Conservation (phyloP, 2,888 invertebrate species). For the Steinernema carpocapsae region DNA sequence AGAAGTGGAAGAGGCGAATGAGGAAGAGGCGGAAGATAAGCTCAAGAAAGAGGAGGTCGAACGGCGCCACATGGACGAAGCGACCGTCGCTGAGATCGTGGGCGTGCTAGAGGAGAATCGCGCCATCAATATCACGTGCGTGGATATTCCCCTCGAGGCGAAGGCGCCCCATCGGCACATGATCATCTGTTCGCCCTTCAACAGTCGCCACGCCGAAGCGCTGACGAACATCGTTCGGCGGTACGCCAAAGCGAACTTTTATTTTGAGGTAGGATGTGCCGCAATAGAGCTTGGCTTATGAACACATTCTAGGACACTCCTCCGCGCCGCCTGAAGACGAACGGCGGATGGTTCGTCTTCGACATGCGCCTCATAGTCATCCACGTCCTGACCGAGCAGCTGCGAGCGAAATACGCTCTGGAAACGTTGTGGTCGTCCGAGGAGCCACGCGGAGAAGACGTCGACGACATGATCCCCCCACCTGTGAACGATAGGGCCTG, state of each 20-base stretch:
- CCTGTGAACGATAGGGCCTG: not conserved
- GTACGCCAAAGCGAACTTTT: conserved; percentile 42
- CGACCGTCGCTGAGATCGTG: conserved; percentile 43
- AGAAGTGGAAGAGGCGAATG: not conserved
- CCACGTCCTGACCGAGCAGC: conserved; percentile 41
- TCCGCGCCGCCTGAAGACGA: conserved; percentile 35
- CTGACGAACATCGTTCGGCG: conserved; percentile 36
- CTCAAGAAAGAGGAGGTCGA: conserved; percentile 28
- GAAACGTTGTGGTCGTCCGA: conserved; percentile 33
- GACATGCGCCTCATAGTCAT: conserved; percentile 38
- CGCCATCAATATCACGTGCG: conserved; percentile 41
- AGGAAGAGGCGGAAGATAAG: not conserved
- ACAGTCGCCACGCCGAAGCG: conserved; percentile 43
- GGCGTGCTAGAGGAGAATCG: conserved; percentile 43
- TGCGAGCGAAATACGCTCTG: conserved; percentile 39
- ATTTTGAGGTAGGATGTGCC: conserved; percentile 36
- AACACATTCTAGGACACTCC: conserved; percentile 25
- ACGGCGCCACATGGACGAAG: conserved; percentile 12
- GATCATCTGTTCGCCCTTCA: conserved; percentile 44
- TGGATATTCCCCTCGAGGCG: conserved; percentile 29
- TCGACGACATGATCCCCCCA: conserved; percentile 18
- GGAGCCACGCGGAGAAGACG: conserved; percentile 17
- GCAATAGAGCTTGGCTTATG: too few species aligned
- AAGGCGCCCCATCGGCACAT: conserved; percentile 5
- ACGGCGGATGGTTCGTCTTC: conserved; percentile 43